Percentiles rank a stretch among this genome's conserved stretches.
Evolutionary conservation across 2,888 invertebrate genomes (phyloP).

Genomic region (Pandemis corylana): DNA sequence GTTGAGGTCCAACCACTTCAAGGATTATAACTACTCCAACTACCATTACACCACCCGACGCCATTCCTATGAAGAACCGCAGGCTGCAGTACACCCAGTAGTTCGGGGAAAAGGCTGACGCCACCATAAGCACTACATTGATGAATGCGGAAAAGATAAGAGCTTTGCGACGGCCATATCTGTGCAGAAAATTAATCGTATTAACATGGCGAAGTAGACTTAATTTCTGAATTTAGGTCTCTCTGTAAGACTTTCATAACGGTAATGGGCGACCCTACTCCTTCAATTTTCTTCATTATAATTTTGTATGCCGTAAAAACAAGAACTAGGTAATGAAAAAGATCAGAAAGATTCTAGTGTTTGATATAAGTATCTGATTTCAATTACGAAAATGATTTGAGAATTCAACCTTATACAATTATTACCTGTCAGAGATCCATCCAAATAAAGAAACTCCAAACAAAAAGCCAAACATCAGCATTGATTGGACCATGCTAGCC

Average conservation of each 20-base stretch:
- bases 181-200: constrained; percentile 42
- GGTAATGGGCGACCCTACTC: too few relatives aligned
- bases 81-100: constrained; percentile 82
- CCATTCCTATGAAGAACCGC: constrained; percentile 87
- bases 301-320: too few relatives aligned
- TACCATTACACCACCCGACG: constrained; percentile 91
- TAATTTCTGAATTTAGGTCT: background rate
- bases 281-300: too few relatives aligned
- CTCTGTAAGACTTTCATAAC: too few relatives aligned
- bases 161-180: constrained; percentile 80
- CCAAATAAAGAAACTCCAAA: constrained; percentile 61
- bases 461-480: constrained; percentile 63
- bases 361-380: too few relatives aligned
- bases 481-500: constrained; percentile 60
- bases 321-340: too few relatives aligned
- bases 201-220: too few relatives aligned
- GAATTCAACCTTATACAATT: too few relatives aligned
- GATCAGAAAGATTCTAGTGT: too few relatives aligned
- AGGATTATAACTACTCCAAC: constrained; percentile 74
- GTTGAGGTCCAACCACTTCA: constrained; percentile 83
- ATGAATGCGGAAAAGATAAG: constrained; percentile 87
- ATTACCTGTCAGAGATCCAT: constrained; percentile 69
- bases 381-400: too few relatives aligned
- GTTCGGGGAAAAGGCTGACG: constrained; percentile 86
- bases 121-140: constrained; percentile 87